Evolutionary conservation across 2,113 vertebrate species (phyloP), one percentile per base, ranked within the genome.

Genomic region (Plotosus lineatus): DNA sequence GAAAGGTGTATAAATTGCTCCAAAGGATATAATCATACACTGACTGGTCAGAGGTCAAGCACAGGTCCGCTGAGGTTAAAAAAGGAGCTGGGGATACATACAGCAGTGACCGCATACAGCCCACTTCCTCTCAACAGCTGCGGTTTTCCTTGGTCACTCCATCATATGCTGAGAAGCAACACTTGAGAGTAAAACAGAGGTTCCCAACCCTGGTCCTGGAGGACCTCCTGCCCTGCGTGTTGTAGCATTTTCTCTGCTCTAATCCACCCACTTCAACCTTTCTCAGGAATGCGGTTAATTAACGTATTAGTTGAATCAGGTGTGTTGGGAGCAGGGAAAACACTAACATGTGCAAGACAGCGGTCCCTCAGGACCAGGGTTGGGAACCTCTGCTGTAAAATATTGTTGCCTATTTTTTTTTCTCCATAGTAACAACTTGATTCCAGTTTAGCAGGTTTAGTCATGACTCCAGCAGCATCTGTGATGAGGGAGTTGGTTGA

Each of bases 1-100:
- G 73, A 77, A 86, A 84, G 83, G 81, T 81, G 79, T 65, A 85
- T 84, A 85, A 85, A 84, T 89, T 82, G 82, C 73, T 77, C 56
- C 44, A 77, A 82, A 80, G 84, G 83, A 51, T 77, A 80, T 66
- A 61, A 82, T 84, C 85, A 61, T 60, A 80, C 77, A 77, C 73
- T 77, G 50, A 26, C 31, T 63, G 83, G 85, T 84, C 83, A 80
- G 51, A 80, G 83, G 80, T 86, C 83, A 86, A 77, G 40, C 19
- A 46, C 80, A 61, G 82, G 77, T 80, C 73, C 74, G 76, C n/a
- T 17, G 73, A 80, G 73, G 77, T 40, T 5, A 65, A 33, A 28
- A 31, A 31, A 65, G n/a, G 36, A 19, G 48, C 48, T 19, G 9
- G 17, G 28, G 26, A 33, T 51, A 68, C 65, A 26, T 66, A 46